phyloP scores from a whole-genome alignment of 2,888 invertebrate genomes.

The Incurvaria masculella region DNA sequence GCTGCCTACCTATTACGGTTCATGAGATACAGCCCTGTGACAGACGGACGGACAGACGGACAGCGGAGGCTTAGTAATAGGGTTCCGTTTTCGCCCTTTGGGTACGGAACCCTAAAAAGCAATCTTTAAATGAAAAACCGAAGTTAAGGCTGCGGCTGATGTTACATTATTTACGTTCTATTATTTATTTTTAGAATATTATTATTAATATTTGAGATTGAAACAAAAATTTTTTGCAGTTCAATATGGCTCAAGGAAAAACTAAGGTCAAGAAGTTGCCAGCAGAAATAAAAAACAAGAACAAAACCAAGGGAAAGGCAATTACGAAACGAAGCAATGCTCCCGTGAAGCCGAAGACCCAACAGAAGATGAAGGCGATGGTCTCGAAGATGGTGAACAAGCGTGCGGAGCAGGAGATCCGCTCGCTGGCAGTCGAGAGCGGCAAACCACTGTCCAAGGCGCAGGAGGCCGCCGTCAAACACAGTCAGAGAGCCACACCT shows the following conservation, averaged over 20 bases:
- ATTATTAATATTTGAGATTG: no score
- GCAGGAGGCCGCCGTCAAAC: slow-evolving; percentile 23
- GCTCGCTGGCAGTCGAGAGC: slow-evolving; percentile 53
- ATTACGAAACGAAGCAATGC: slow-evolving; percentile 60
- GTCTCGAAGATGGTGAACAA: slow-evolving; percentile 70
- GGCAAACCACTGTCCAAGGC: slow-evolving; percentile 49
- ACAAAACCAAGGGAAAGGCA: slow-evolving; percentile 52
- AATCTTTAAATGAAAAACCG: no score
- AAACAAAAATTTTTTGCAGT: no score
- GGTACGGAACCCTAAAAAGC: no score
- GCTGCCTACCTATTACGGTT: no score
- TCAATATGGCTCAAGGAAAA: slow-evolving; percentile 65
- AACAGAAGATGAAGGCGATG: slow-evolving; percentile 55
- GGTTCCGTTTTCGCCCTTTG: no score
- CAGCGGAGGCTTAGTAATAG: no score
- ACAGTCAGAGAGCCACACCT: neutral
- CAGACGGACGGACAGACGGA: no score
- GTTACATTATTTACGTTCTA: no score
- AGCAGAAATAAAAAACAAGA: slow-evolving; percentile 36
- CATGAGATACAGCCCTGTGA: no score
- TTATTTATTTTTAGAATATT: no score
- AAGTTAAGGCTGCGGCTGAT: no score
- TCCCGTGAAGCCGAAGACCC: slow-evolving; percentile 63
- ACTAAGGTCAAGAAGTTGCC: slow-evolving; percentile 65
- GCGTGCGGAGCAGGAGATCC: slow-evolving; percentile 63